Base-by-base conservation (phyloP, 1,140 invertebrate species). In the Megalopta genalis region DNA sequence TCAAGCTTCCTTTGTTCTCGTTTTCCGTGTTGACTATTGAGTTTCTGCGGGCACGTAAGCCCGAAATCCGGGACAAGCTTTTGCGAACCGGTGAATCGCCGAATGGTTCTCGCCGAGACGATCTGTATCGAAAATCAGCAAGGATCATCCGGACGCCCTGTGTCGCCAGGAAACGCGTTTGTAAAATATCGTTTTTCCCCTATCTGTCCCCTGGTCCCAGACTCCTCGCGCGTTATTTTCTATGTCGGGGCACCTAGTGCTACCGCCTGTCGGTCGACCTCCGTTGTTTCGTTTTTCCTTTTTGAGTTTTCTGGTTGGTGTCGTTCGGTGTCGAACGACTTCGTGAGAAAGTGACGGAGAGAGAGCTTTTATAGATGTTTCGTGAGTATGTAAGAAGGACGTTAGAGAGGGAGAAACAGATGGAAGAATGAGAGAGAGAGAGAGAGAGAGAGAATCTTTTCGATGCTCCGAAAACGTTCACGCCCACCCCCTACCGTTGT, bases 381-480 rank as follows among this genome's bases (percentile, higher is more conserved):
- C 67, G 25, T 25, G 63, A 57, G 18, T 52, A 37, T 25, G n/a
- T 21, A 42, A 62, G 12, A 62, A 23, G n/a, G 0, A 72, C 32
- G 59, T 16, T 39, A 32, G 59, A 16, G 59, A 16, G 27, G 21
- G 32, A 54, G 32, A 57, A 14, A 49, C 14, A 32, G 42, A 57
- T 7, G 39, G 2, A 42, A 27, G 9, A 23, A 32, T 32, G 59
- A n/a, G 59, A 32, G 42, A 57, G 39, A 1, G 27, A 27, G 9
- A 23, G 3, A 10, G 23, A 2, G 23, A 65, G 23, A 39, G 3
- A 39, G 49, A 18, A 6, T 18, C 18, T 18, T 18, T 27, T 3
- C 42, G 18, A 42, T 14, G 42, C 76, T 78, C 54, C 64, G 60
- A 69, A 64, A 75, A 80, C 71, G 77, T 80, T 54, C 78, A 52